A percentile compares a stretch with the other conserved stretches of the same genome.
These are phyloP conservation scores for Drosophila austrosaltans DNA, from an alignment of 2,888 invertebrate species.

Conservation along the genomic window DNA sequence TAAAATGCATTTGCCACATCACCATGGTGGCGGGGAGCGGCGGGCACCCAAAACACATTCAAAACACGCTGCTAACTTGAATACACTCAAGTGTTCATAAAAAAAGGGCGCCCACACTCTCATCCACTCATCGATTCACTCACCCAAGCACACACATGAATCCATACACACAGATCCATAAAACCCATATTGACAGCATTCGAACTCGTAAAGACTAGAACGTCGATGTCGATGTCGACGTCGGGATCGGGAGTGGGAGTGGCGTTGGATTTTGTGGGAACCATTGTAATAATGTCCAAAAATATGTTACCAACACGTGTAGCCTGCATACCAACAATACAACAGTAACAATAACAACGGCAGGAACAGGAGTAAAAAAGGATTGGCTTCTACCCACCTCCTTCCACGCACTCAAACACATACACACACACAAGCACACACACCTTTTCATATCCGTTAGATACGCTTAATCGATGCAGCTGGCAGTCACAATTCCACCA, in stretches of 20 bases:
- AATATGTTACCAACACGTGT: conserved; percentile 77
- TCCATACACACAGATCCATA: conserved; percentile 36
- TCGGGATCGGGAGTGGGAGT: not conserved
- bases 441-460: conserved; percentile 43
- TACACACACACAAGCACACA: conserved; percentile 19
- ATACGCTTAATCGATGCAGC: conserved; percentile 71
- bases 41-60: conserved; percentile 56
- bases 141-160: not conserved
- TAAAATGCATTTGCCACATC: conserved; percentile 71
- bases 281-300: conserved; percentile 77
- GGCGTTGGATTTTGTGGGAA: conserved; percentile 32
- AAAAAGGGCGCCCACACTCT: conserved; percentile 46
- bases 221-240: not conserved
- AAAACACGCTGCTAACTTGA: conserved; percentile 72
- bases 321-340: conserved; percentile 50
- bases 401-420: conserved; percentile 18
- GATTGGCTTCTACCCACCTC: conserved; percentile 18
- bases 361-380: conserved; percentile 43
- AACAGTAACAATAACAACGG: conserved; percentile 33
- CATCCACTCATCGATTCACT: not conserved
- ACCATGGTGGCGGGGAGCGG: conserved; percentile 17
- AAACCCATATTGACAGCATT: conserved; percentile 61
- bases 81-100: conserved; percentile 69
- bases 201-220: conserved; percentile 43
- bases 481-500: conserved; percentile 27